Evolutionary conservation across 1,140 invertebrate species (phyloP), one percentile per base, ranked within the genome.

Genomic region (Meloidogyne hapla): DNA sequence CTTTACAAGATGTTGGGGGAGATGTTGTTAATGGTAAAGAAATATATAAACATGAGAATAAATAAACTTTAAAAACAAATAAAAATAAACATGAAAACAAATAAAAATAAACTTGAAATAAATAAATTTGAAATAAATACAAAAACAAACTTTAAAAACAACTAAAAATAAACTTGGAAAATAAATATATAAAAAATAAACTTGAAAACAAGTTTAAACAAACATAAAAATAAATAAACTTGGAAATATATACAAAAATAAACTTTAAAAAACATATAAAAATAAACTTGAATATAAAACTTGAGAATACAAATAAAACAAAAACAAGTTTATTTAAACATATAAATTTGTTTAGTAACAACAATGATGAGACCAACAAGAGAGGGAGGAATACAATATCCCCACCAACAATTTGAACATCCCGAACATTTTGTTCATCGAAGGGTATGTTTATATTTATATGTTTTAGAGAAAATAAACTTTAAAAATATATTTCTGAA

Each of bases 341-440:
- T n/a, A n/a, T n/a, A n/a, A n/a, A n/a, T 9, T 45, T 18, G n/a
- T 74, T 64, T 9, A 64, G 61, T 56, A 5, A 56, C 67, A 63
- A 45, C 74, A 45, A 45, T 28, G 74, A 69, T n/a, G n/a, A 25
- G 70, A 67, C 63, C 56, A 56, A 21, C 10, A 45, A 21, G 38
- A 25, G 23, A 23, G 18, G 25, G n/a, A 10, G 33, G 73, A 63
- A 33, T 74, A 78, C 61, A 21, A 40, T 48, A 77, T 56, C 26
- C 56, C 28, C 15, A 26, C 13, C 72, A 75, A 61, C 38, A 76
- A 18, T 77, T 77, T 40, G 76, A 77, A 68, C 76, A 77, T 56
- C 76, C 76, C 5, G 76, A 77, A 48, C 75, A 76, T 65, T 63
- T 45, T 74, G 74, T 73, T 42, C 76, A 68, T 13, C 21, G 42